Base-by-base conservation (phyloP, 2,113 vertebrate genomes). In the rabbit (Oryctolagus cuniculus) region DNA sequence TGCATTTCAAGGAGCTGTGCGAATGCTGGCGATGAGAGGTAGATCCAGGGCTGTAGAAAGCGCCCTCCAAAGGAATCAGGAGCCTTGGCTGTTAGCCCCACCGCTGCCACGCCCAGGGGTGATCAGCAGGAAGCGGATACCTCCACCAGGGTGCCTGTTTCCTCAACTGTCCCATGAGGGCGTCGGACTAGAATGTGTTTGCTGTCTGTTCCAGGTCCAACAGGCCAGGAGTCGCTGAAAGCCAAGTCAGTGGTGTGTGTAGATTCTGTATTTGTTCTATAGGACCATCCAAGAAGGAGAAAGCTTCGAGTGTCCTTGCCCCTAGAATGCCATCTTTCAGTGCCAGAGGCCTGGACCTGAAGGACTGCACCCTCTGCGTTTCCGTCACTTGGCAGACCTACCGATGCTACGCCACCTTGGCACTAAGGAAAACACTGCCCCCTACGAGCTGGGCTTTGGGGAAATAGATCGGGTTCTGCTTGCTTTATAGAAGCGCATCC, bases 101-200 rank as follows among this genome's bases (percentile, higher is more conserved):
- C 2, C 36, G 61, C 44, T 27, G 16, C 12, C 31, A 44, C 31
- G 29, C 58, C 72, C 24, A 19, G 15, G 19, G 21, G 10, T 11
- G 17, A 69, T 31, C 49, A 7, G 22, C 4, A 31, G 13, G 7
- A 6, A 55, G 36, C 17, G 10, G 73, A n/a, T 22, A 67, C 44
- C 51, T 81, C 79, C 31, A 61, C 53, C 25, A 1, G 25, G 5
- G 12, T 49, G 55, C 64, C 66, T 66, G 2, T 58, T 55, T 69
- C n/a, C 63, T 91, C 72, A 80, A 17, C 16, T 29, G 70, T 92
- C 91, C 78, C 88, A 90, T 85, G 69, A 94, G 51, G 81, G 90
- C 63, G 10, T 25, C 87, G 64, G 27, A 61, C 70, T 53, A 69
- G 55, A 92, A 88, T 2, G 19, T 12, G 31, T 21, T 17, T 78